Evolutionary conservation across 2,797 vertebrate species (phyloP), one percentile per base, ranked within the genome.

Genomic region (Amphiprion clarkii): DNA sequence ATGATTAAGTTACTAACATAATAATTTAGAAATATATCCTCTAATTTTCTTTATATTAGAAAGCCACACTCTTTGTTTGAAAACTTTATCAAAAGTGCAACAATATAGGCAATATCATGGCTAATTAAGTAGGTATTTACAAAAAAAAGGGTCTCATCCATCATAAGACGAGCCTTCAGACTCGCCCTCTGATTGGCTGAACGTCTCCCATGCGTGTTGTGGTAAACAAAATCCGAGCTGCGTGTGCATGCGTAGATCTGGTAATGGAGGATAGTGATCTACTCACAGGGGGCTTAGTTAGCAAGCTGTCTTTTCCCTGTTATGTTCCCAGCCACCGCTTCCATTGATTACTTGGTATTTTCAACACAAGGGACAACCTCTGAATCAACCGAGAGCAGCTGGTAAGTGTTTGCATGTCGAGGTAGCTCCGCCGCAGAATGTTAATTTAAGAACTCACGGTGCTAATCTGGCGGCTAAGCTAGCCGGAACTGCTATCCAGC

Each of bases 141-240:
- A 56, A 29, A 53, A 55, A 52, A 52, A 23, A n/a, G n/a, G 11
- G 14, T 21, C 55, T 53, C 19, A 31, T 16, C 12, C 23, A 8
- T 42, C 11, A 3, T 42, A 23, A 46, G 56, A 74, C 67, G 71
- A 2, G 1, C 0, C 9, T n/a, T 12, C 19, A n/a, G 58, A 64
- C 44, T 16, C 59, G 67, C 29, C 6, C 33, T 79, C 69, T 79
- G 76, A 93, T 93, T 94, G 93, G 93, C 78, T 91, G 74, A 90
- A 71, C 87, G 89, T 84, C 71, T 74, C 65, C 80, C 89, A 79
- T 90, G 89, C 92, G 92, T 91, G 75, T 77, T 87, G 89, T 89
- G 91, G 91, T 94, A 94, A 94, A 94, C 93, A 94, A 81, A 78
- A 86, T 88, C 68, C 8, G 69, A 57, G 19, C 7, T 81, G 79